Evolutionary conservation across 2,113 vertebrate genomes (phyloP).

Genomic region (Leucoraja erinaceus): DNA sequence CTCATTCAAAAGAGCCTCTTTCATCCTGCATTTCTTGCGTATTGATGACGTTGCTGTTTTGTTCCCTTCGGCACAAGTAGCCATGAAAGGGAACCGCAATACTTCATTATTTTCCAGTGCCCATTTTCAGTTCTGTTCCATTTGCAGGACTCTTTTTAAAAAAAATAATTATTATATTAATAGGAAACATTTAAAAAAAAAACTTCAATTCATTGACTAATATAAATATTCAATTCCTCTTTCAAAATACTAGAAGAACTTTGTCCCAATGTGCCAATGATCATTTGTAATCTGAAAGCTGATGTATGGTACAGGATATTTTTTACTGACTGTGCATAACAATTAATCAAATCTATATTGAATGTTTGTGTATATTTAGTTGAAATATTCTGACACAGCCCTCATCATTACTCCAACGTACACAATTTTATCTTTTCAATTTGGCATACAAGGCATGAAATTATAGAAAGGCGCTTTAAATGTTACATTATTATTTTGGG

Average conservation of each 20-base stretch:
- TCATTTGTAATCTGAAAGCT: not conserved
- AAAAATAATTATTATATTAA: not conserved
- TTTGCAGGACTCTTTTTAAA: not conserved
- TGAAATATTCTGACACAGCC: too few relatives aligned
- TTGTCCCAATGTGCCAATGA: not conserved
- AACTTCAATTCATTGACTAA: not conserved
- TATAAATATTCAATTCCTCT: not conserved
- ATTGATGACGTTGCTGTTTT: not conserved
- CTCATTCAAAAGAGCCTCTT: slow-evolving; percentile 11
- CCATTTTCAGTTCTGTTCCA: not conserved
- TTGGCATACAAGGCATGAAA: too few relatives aligned
- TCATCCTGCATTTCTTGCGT: not conserved
- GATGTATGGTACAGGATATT: not conserved
- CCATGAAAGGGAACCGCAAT: slow-evolving; percentile 1
- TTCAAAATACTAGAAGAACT: not conserved
- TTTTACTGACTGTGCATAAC: not conserved
- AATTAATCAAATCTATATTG: not conserved
- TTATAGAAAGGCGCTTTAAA: not conserved
- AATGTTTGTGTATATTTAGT: not conserved
- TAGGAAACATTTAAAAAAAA: not conserved
- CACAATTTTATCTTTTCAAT: too few relatives aligned
- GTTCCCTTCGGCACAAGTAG: not conserved
- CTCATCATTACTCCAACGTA: too few relatives aligned
- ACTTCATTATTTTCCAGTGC: not conserved
- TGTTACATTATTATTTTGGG: not conserved